These are phyloP conservation scores for Cirrhinus mrigala DNA, from an alignment of 2,797 vertebrate genomes.

Conservation along the genomic window DNA sequence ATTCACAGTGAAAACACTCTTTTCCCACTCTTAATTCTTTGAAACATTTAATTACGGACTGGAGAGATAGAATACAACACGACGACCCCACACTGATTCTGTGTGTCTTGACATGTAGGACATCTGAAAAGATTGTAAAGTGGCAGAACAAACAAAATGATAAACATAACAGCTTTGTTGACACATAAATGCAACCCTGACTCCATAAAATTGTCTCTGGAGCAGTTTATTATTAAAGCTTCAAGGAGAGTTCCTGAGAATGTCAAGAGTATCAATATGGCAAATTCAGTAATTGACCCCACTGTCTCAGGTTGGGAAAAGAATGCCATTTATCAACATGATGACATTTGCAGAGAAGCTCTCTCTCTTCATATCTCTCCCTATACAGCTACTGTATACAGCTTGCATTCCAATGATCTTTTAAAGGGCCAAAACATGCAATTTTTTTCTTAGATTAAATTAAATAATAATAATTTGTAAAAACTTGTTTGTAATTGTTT, in stretches of 20 bases:
- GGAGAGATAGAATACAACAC: background rate
- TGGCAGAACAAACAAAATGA: constrained; percentile 16
- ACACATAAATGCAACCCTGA: constrained; percentile 27
- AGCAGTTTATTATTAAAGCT: constrained; percentile 18
- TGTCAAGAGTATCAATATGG: constrained; percentile 41
- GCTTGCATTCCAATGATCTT: background rate
- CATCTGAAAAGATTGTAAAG: constrained; percentile 24
- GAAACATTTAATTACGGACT: background rate
- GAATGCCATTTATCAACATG: constrained; percentile 46
- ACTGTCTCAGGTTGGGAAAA: constrained; percentile 20
- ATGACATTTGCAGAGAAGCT: constrained; percentile 47
- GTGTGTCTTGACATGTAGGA: background rate
- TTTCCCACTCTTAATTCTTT: background rate
- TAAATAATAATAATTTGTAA: background rate
- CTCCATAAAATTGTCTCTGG: constrained; percentile 26
- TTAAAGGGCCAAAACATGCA: background rate
- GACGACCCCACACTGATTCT: background rate
- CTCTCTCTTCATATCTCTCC: background rate
- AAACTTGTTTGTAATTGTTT: background rate
- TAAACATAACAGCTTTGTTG: constrained; percentile 33
- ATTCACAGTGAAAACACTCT: background rate
- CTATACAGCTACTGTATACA: background rate
- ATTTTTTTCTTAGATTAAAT: background rate
- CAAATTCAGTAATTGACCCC: constrained; percentile 44
- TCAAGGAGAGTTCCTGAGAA: constrained; percentile 30